Evolutionary conservation across 2,888 invertebrate species (phyloP).

Genomic region (Erannis defoliaria): DNA sequence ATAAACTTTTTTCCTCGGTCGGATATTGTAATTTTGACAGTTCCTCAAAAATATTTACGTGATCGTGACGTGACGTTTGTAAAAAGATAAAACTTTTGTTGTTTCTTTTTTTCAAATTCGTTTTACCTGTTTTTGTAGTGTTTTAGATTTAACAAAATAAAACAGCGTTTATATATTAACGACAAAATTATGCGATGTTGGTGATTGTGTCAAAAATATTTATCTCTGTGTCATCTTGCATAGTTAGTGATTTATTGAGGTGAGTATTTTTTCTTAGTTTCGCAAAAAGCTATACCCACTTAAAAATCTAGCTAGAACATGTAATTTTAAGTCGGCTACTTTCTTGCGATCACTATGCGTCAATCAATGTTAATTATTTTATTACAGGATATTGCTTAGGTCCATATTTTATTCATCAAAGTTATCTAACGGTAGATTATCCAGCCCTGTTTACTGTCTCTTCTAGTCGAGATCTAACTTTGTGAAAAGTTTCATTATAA

Average conservation of each 20-base stretch:
- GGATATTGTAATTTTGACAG: slow-evolving; percentile 76
- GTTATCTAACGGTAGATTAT: slow-evolving; percentile 23
- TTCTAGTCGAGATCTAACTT: slow-evolving; percentile 2
- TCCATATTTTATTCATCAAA: slow-evolving; percentile 9
- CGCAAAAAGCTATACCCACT: background rate
- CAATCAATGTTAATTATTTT: slow-evolving; percentile 15
- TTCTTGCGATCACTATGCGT: background rate
- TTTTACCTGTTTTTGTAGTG: background rate
- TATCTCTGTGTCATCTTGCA: slow-evolving; percentile 11
- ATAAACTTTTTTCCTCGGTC: slow-evolving; percentile 47
- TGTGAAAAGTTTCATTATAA: no score
- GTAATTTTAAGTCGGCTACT: background rate
- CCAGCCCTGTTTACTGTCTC: slow-evolving; percentile 5
- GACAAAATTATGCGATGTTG: background rate
- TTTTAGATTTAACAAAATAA: background rate
- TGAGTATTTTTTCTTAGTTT: background rate
- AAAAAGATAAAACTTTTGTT: slow-evolving; percentile 42
- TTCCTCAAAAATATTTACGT: slow-evolving; percentile 74
- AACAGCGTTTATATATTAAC: no score
- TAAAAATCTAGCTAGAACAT: background rate
- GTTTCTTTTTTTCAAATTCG: slow-evolving; percentile 26
- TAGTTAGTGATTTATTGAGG: slow-evolving; percentile 19
- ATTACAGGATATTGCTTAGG: slow-evolving; percentile 25
- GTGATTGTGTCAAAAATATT: slow-evolving; percentile 7
- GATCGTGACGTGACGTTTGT: slow-evolving; percentile 56